phyloP scores from a whole-genome alignment of 2,888 invertebrate species.

The Eupeodes latifasciatus region DNA sequence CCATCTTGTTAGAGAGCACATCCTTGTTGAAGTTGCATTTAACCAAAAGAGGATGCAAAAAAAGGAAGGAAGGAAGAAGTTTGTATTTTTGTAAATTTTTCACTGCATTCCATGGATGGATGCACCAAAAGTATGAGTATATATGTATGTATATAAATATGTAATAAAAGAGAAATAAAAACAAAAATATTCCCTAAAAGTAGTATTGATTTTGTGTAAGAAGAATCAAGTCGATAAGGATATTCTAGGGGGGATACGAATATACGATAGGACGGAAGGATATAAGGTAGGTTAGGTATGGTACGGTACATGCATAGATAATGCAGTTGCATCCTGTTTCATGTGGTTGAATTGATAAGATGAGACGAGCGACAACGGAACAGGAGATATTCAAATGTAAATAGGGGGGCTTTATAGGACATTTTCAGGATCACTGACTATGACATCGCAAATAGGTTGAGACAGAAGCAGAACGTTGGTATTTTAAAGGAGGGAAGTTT shows the following conservation, averaged over 20 bases:
- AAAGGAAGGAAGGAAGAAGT: conserved; percentile 8
- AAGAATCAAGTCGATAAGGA: too few relatives aligned
- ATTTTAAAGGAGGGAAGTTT: conserved; percentile 1
- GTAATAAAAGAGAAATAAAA: background rate
- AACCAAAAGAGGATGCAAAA: background rate
- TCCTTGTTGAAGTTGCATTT: conserved; percentile 31
- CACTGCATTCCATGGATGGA: conserved; percentile 2
- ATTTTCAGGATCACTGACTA: conserved; percentile 54
- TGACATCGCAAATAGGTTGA: conserved; percentile 12
- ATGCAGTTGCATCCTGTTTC: conserved; percentile 19
- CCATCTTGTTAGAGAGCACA: conserved; percentile 33
- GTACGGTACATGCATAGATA: background rate
- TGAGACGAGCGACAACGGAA: background rate
- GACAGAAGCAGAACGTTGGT: background rate
- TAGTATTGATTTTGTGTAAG: conserved; percentile 25
- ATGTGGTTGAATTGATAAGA: conserved; percentile 2
- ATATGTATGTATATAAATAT: background rate
- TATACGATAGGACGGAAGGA: too few relatives aligned
- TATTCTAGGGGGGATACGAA: background rate
- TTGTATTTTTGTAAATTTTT: background rate
- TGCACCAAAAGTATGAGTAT: conserved; percentile 14
- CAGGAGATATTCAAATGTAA: background rate
- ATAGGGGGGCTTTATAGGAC: background rate
- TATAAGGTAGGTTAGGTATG: too few relatives aligned
- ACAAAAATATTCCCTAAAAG: background rate